phyloP scores from a whole-genome alignment of 2,888 invertebrate genomes.

The Troilus luridus region DNA sequence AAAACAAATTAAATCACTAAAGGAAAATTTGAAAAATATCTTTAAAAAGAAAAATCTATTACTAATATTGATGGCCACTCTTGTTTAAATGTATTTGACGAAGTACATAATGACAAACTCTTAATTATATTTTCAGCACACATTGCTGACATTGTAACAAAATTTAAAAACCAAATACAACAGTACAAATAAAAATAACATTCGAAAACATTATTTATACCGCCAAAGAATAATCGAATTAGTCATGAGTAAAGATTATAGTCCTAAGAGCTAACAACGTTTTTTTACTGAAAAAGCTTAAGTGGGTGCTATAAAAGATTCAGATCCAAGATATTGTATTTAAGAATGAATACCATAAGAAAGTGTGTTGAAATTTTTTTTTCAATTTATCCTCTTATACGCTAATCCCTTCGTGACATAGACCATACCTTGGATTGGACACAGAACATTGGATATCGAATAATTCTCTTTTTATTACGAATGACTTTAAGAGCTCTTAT shows the following conservation, averaged over 20 bases:
- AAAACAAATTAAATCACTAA: neutral
- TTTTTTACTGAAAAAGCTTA: neutral
- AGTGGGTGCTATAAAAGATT: too few species aligned
- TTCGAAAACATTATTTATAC: neutral
- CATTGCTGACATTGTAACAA: neutral
- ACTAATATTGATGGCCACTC: slow-evolving; percentile 19
- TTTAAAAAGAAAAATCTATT: neutral
- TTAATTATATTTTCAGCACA: neutral
- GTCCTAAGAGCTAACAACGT: neutral
- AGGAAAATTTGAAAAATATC: neutral
- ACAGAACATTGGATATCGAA: too few species aligned
- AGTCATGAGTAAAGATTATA: neutral
- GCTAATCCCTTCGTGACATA: too few species aligned
- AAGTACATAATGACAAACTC: neutral
- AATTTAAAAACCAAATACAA: neutral
- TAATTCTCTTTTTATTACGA: too few species aligned
- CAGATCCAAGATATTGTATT: too few species aligned
- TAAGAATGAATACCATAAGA: too few species aligned
- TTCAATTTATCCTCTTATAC: too few species aligned
- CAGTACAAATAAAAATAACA: neutral
- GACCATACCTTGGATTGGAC: too few species aligned
- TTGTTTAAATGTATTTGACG: neutral
- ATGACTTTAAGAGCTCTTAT: too few species aligned
- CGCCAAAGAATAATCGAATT: neutral
- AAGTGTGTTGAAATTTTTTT: too few species aligned